A percentile compares a stretch with the other conserved stretches of the same genome.
phyloP scores from a whole-genome alignment of 1,140 invertebrate genomes.

The Zaprionus ornatus region DNA sequence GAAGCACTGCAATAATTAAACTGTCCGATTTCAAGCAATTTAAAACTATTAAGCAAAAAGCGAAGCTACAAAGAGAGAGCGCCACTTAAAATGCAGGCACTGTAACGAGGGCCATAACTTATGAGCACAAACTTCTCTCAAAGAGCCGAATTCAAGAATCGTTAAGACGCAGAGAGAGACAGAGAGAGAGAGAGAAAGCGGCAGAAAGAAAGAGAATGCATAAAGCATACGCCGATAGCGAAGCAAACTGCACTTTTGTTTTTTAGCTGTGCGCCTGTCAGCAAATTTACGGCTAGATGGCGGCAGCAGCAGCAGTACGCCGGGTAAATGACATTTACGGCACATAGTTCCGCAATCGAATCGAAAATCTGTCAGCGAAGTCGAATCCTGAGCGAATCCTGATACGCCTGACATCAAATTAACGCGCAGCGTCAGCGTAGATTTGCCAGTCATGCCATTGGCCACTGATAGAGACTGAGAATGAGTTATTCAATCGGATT shows the following conservation, averaged over 20 bases:
- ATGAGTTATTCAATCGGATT: background rate
- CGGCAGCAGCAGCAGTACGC: too few relatives aligned
- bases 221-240: background rate
- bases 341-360: slow-evolving; percentile 12
- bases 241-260: background rate
- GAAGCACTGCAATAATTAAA: background rate
- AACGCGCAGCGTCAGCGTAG: background rate
- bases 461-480: background rate
- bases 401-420: slow-evolving; percentile 17
- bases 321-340: slow-evolving; percentile 5
- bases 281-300: background rate
- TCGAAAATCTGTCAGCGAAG: slow-evolving; percentile 12
- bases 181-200: background rate
- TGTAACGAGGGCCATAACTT: slow-evolving; percentile 7
- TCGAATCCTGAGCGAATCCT: background rate
- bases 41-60: slow-evolving; percentile 1
- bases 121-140: background rate
- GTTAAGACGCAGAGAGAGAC: background rate
- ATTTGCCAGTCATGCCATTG: background rate
- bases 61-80: background rate
- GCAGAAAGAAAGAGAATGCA: background rate
- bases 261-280: slow-evolving; percentile 2
- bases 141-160: background rate
- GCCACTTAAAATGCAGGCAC: slow-evolving; percentile 6
- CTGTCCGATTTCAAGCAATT: background rate